These are phyloP conservation scores for Caenorhabditis angaria DNA, from an alignment of 2,888 invertebrate genomes.

Conservation along the genomic window DNA sequence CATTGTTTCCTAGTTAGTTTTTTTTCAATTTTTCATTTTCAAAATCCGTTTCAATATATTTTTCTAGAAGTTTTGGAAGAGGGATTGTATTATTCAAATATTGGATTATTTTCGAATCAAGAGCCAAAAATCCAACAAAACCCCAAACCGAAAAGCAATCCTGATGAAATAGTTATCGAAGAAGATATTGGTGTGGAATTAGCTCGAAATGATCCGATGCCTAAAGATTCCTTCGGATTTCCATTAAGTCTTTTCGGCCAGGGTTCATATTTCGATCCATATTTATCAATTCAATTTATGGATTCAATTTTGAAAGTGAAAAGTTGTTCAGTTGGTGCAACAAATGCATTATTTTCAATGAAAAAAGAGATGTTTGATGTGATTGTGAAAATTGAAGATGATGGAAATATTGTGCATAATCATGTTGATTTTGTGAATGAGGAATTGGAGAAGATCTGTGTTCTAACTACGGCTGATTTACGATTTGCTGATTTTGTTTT, in stretches of 20 bases:
- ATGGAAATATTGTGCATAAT: constrained; percentile 85
- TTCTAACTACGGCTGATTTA: constrained; percentile 90
- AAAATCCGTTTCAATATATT: not conserved
- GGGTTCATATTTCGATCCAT: constrained; percentile 93
- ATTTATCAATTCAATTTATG: constrained; percentile 91
- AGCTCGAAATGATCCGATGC: constrained; percentile 21
- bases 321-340: constrained; percentile 80
- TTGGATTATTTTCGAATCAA: constrained; percentile 19
- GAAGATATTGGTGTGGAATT: constrained; percentile 25
- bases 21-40: constrained; percentile 4
- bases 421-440: constrained; percentile 73
- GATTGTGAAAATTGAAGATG: constrained; percentile 83
- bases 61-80: constrained; percentile 65
- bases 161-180: constrained; percentile 29
- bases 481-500: constrained; percentile 93
- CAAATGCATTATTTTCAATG: constrained; percentile 96
- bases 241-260: constrained; percentile 85
- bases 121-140: constrained; percentile 8
- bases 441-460: constrained; percentile 82
- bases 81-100: constrained; percentile 53
- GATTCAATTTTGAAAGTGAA: constrained; percentile 80
- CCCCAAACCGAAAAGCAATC: constrained; percentile 3
- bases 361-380: constrained; percentile 91
- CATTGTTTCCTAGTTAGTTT: constrained; percentile 82
- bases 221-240: constrained; percentile 82